Base-by-base conservation (phyloP, 2,888 invertebrate genomes). In the Rhorus exstirpatorius region DNA sequence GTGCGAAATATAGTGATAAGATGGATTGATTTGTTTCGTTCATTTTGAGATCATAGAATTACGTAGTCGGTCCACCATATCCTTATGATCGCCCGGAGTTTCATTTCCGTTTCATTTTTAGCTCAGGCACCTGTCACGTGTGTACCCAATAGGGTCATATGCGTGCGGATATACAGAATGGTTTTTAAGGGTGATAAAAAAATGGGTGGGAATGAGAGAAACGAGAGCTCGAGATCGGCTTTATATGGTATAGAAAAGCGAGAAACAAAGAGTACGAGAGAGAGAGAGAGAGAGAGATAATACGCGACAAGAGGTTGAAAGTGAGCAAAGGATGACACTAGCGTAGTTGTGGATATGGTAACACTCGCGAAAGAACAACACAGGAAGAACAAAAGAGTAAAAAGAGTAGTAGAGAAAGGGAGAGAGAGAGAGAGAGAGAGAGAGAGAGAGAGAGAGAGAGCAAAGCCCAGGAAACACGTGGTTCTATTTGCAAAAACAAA, bases 401-500 rank as follows among this genome's bases (percentile, higher is more conserved):
- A 72, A 77, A 53, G 68, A n/a, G n/a, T n/a, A n/a, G n/a, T n/a
- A 49, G 81, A 63, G 67, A 79, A 76, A 67, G 63, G 38, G 31
- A 68, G 67, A 68, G 78, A n/a, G 76, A 67, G 46, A 71, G 68
- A 75, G 84, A 60, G 81, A 14, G 81, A 81, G 75, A 86, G 85
- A 84, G 86, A 68, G 72, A 76, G 80, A 85, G 68, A 67, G 83
- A 84, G 84, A 85, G 85, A 81, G 84, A 81, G 88, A 82, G 84
- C 78, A 51, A 71, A 77, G 78, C 74, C 74, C 84, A 68, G 87
- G 87, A 86, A 89, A 89, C 90, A 89, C 89, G 91, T 88, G 89
- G 89, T 89, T 90, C 90, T 91, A 90, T 91, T 91, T 91, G 91
- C 89, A 91, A 91, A 91, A 91, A 91, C 91, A 91, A 91, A 91